phyloP scores from a whole-genome alignment of 2,888 invertebrate species.

The Lumbricus terrestris region DNA sequence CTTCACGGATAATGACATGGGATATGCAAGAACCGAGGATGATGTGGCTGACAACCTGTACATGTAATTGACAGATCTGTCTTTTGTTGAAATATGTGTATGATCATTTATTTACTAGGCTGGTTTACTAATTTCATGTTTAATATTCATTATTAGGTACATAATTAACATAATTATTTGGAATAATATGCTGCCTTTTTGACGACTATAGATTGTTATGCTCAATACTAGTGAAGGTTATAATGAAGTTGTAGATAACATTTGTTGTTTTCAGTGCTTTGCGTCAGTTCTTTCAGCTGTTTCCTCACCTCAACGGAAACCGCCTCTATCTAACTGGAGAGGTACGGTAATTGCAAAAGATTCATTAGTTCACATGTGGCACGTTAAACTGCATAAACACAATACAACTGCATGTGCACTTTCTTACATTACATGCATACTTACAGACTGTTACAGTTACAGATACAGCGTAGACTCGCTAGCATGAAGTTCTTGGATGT shows the following conservation, averaged over 20 bases:
- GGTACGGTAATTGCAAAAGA: slow-evolving; percentile 59
- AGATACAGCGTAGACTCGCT: too few species aligned
- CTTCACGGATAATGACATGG: slow-evolving; percentile 74
- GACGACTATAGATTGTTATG: background rate
- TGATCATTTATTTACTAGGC: background rate
- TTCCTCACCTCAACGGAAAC: slow-evolving; percentile 72
- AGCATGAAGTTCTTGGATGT: too few species aligned
- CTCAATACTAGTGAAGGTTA: background rate
- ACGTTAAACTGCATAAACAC: background rate
- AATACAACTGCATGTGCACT: background rate
- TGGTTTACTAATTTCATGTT: background rate
- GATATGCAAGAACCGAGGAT: slow-evolving; percentile 77
- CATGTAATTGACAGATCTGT: slow-evolving; percentile 52
- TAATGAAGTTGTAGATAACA: background rate
- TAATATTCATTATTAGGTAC: too few species aligned
- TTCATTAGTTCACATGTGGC: background rate
- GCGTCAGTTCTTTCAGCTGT: slow-evolving; percentile 78
- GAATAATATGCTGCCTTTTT: background rate
- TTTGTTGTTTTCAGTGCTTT: slow-evolving; percentile 43
- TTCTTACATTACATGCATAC: too few species aligned
- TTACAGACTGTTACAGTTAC: too few species aligned
- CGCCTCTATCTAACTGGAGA: slow-evolving; percentile 87
- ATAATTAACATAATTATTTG: too few species aligned
- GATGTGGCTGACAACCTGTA: slow-evolving; percentile 80
- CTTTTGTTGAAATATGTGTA: background rate